Evolutionary conservation across 1,140 invertebrate genomes (phyloP).

Genomic region (Whitmania pigra): DNA sequence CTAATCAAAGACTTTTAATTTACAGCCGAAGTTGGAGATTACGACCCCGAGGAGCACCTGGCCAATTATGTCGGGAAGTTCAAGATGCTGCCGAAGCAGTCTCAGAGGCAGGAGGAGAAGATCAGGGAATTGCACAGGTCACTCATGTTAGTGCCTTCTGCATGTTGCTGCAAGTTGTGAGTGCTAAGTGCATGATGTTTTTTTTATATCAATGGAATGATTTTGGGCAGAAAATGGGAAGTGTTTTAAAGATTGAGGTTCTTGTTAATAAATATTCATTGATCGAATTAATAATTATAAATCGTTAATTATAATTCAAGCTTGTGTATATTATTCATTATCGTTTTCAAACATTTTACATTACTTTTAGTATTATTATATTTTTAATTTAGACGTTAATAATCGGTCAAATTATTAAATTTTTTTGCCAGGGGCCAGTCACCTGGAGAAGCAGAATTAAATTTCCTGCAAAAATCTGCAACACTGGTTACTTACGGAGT

Average conservation of each 20-base stretch:
- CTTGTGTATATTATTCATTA: too few relatives aligned
- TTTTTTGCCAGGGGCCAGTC: slow-evolving; percentile 36
- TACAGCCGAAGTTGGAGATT: slow-evolving; percentile 83
- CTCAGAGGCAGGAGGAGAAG: slow-evolving; percentile 71
- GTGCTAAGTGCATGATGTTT: background rate
- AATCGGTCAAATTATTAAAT: too few relatives aligned
- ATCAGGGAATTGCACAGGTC: slow-evolving; percentile 70
- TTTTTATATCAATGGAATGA: background rate
- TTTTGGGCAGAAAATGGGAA: background rate
- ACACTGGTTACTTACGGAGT: slow-evolving; percentile 88
- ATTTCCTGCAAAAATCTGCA: slow-evolving; percentile 73
- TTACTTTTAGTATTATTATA: too few relatives aligned
- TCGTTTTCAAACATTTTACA: too few relatives aligned
- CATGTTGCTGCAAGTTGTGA: too few relatives aligned
- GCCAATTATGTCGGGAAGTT: slow-evolving; percentile 81
- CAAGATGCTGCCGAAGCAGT: slow-evolving; percentile 81
- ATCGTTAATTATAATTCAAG: too few relatives aligned
- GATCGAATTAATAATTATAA: background rate
- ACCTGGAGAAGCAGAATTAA: slow-evolving; percentile 55
- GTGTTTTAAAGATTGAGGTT: background rate
- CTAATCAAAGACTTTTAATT: slow-evolving; percentile 20
- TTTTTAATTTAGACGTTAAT: too few relatives aligned
- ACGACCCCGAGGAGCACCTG: slow-evolving; percentile 67
- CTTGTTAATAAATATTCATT: background rate
- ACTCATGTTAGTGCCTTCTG: slow-evolving; percentile 38